Conservation (phyloP, 2,797 vertebrate genomes). For the Mormyrus hasselquistii region DNA sequence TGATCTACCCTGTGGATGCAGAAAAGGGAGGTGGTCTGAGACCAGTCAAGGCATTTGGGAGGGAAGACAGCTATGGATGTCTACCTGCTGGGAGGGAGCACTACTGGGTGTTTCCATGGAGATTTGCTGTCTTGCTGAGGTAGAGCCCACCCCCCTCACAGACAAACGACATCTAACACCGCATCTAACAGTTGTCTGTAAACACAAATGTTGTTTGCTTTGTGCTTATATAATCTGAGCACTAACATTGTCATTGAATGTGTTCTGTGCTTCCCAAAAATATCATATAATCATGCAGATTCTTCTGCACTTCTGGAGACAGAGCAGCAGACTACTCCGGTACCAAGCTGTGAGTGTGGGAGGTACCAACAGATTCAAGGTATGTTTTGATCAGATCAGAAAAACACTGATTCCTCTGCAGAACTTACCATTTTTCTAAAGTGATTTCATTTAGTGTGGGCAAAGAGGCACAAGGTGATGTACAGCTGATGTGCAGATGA, state of each 20-base stretch:
- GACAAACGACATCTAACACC: neutral
- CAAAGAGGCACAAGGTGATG: neutral
- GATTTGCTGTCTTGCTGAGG: constrained; percentile 1
- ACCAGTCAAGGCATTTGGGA: neutral
- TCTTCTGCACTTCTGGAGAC: neutral
- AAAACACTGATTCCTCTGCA: neutral
- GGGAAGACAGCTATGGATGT: neutral
- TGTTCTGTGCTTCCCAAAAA: neutral
- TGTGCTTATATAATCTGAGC: neutral
- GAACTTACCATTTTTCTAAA: neutral
- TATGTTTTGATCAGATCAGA: neutral
- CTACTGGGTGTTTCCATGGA: neutral
- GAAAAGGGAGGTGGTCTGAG: neutral
- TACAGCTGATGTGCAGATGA: neutral
- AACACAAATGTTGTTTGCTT: constrained; percentile 2
- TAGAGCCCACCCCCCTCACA: neutral
- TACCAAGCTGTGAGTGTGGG: neutral
- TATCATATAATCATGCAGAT: neutral
- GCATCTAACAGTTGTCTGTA: neutral
- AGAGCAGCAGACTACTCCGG: neutral
- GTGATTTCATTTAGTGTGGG: neutral
- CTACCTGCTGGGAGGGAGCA: neutral
- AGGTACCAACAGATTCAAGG: neutral
- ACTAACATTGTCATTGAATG: neutral
- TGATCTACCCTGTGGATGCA: constrained; percentile 60